Base-by-base conservation (phyloP, 2,888 invertebrate species). In the Criorhina ranunculi region DNA sequence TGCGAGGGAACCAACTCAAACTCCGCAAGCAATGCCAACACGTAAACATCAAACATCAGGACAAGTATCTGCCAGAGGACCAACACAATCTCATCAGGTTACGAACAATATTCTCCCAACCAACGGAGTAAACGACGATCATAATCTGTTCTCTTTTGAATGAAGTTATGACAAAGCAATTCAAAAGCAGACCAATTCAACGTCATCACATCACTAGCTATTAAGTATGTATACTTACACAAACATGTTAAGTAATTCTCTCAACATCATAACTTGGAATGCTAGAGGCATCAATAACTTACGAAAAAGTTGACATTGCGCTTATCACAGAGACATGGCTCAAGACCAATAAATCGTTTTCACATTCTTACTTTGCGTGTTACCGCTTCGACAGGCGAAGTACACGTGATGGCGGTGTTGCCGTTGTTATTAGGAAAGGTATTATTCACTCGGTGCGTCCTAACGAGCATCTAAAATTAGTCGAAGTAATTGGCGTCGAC, bases 251-350 rank as follows among this genome's bases (percentile, higher is more conserved):
- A 62, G 9, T 62, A 62, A 44, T n/a, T 62, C 62, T 31, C 44
- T 44, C 33, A 62, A 62, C 9, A 19, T 62, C 17, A 15, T 62
- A 31, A 62, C 24, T 17, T 62, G 62, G 62, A 62, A 24, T 24
- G 24, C 24, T 24, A 62, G 40, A 37, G 35, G 51, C 51, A 66
- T 67, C 44, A 33, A 53, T 67, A 17, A 55, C n/a, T 11, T 15
- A 42, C 55, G 29, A 53, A 29, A 67, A 53, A 53, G 31, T 67
- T 53, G 67, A 67, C 31, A 67, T 67, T 67, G 67, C 55, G 0
- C 31, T 67, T 44, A 31, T 55, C 15, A 42, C 67, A 7, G 53
- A 67, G 31, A 67, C 66, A 24, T 24, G 53, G 67, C 53, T 53
- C 15, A 55, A 67, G 9, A 24, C 5, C 7, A 9, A 9, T 11